Conservation (phyloP, 2,888 invertebrate genomes). For the Chrysotoxum bicinctum region DNA sequence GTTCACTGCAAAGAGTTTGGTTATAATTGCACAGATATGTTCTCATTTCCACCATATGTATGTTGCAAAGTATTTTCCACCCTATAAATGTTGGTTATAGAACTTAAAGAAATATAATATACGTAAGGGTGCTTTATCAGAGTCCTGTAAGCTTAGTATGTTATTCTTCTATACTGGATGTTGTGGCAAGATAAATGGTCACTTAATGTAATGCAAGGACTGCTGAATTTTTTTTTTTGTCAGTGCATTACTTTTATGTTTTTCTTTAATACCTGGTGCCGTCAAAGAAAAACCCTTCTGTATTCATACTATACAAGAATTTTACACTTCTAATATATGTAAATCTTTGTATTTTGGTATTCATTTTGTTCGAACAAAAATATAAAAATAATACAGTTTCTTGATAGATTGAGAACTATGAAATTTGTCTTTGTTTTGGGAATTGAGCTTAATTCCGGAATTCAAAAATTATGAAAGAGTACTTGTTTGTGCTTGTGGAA, state of each 20-base stretch:
- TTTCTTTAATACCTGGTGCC: neutral
- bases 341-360: no score
- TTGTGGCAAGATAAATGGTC: constrained; percentile 56
- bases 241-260: constrained; percentile 31
- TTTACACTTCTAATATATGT: no score
- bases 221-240: constrained; percentile 56
- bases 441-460: no score
- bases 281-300: neutral
- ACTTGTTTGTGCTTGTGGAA: no score
- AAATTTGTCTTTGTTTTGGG: no score
- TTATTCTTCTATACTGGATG: neutral
- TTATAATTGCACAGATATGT: constrained; percentile 18
- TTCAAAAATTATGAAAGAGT: no score
- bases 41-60: constrained; percentile 6
- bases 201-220: constrained; percentile 59
- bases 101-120: neutral
- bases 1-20: neutral
- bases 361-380: no score
- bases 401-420: no score
- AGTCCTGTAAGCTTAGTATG: neutral
- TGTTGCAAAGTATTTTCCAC: neutral
- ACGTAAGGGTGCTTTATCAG: neutral
- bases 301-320: no score
- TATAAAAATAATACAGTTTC: no score
- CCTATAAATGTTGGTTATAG: neutral